Percentiles rank a stretch among this genome's conserved stretches.
These are phyloP conservation scores for Rhamphomyia laevipes DNA, from an alignment of 2,888 invertebrate genomes.

Conservation along the genomic window DNA sequence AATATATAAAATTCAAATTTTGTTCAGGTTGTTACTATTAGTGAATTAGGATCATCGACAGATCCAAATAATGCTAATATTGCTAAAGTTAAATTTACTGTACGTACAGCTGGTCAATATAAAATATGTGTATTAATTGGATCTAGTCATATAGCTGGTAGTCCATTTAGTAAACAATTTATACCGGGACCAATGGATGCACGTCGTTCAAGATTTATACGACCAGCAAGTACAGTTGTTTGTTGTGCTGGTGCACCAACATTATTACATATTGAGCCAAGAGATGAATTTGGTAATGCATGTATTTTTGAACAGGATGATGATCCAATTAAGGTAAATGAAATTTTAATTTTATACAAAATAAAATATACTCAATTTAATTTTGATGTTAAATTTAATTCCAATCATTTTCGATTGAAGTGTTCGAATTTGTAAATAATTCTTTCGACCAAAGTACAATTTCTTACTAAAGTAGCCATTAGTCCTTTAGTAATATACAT, in stretches of 20 bases:
- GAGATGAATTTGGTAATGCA: slow-evolving; percentile 84
- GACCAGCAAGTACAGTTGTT: slow-evolving; percentile 73
- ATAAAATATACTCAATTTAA: too few species aligned
- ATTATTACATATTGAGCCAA: slow-evolving; percentile 73
- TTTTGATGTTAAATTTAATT: too few species aligned
- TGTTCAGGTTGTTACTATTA: slow-evolving; percentile 62
- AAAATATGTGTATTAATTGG: slow-evolving; percentile 73
- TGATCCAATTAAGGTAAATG: slow-evolving; percentile 45
- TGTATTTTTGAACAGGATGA: slow-evolving; percentile 50
- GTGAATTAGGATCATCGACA: slow-evolving; percentile 77
- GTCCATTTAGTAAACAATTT: slow-evolving; percentile 76
- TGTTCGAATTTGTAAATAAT: too few species aligned
- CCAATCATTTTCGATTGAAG: too few species aligned
- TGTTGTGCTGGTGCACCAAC: slow-evolving; percentile 68
- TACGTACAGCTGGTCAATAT: slow-evolving; percentile 82
- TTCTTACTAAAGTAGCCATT: too few species aligned
- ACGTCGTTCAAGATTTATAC: slow-evolving; percentile 68
- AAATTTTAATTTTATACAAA: too few species aligned
- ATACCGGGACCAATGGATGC: slow-evolving; percentile 75
- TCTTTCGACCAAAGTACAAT: too few species aligned
- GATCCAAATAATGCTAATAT: slow-evolving; percentile 77
- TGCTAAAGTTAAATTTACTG: slow-evolving; percentile 83
- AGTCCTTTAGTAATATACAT: too few species aligned
- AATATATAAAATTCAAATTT: not conserved
- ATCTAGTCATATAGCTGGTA: slow-evolving; percentile 69